Evolutionary conservation across 2,113 vertebrate genomes (phyloP).

Genomic region (Garra rufa): DNA sequence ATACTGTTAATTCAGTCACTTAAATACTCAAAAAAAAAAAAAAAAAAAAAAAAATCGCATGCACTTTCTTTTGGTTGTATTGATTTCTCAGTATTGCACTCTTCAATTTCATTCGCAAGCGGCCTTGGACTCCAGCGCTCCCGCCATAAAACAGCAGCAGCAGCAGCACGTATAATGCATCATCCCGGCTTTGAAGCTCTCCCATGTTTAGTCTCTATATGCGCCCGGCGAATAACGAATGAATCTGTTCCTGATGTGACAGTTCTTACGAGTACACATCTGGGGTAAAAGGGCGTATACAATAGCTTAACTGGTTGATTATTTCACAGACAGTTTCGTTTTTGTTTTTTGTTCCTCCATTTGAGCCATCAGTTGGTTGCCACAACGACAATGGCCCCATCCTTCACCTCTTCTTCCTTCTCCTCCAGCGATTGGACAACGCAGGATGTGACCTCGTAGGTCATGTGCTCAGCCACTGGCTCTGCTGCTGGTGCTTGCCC

Average conservation of each 20-base stretch:
- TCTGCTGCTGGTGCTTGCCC: conserved; percentile 65
- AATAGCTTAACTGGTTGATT: conserved; percentile 68
- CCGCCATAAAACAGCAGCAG: conserved; percentile 12
- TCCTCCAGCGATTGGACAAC: conserved; percentile 87
- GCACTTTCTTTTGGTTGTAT: conserved; percentile 75
- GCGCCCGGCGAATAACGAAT: conserved; percentile 18
- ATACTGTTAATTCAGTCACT: conserved; percentile 70
- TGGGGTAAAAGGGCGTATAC: conserved; percentile 55
- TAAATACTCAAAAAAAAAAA: conserved; percentile 60
- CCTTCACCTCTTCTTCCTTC: conserved; percentile 82
- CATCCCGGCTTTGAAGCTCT: background rate
- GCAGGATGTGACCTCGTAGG: conserved; percentile 89
- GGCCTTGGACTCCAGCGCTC: conserved; percentile 22
- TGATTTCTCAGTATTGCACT: conserved; percentile 57
- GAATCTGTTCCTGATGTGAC: conserved; percentile 31
- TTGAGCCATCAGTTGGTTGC: conserved; percentile 70
- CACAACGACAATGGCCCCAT: conserved; percentile 62
- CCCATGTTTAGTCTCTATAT: background rate
- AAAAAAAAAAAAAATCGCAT: conserved; percentile 64
- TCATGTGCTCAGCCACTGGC: conserved; percentile 76
- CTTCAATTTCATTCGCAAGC: conserved; percentile 37
- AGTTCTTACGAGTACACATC: conserved; percentile 43
- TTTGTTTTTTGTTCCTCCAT: conserved; percentile 45
- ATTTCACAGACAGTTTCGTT: conserved; percentile 64
- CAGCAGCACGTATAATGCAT: conserved; percentile 11